A percentile compares a stretch with the other conserved stretches of the same genome.
Evolutionary conservation across 2,888 invertebrate genomes (phyloP).

Genomic region (Bibio marci): DNA sequence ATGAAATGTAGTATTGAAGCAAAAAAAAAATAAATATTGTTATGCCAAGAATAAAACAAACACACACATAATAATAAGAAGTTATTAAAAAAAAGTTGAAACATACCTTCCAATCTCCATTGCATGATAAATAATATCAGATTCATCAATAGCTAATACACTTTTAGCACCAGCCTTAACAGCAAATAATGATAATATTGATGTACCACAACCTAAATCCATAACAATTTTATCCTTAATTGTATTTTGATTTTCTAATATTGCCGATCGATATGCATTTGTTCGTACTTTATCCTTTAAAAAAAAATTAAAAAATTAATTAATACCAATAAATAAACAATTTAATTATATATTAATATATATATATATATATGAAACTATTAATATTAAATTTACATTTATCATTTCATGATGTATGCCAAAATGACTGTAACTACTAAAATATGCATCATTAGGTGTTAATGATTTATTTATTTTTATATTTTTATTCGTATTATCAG

Average conservation of each 20-base stretch:
- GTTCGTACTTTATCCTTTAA: conserved; percentile 65
- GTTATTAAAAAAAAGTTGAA: too few relatives aligned
- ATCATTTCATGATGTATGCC: conserved; percentile 92
- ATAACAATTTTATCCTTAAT: conserved; percentile 66
- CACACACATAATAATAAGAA: too few relatives aligned
- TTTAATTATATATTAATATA: conserved; percentile 6
- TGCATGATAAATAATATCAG: conserved; percentile 88
- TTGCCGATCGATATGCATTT: conserved; percentile 70
- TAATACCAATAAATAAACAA: conserved; percentile 1
- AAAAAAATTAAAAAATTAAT: conserved; percentile 8
- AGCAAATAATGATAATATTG: conserved; percentile 95
- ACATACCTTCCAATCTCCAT: conserved; percentile 76
- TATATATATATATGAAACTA: background rate
- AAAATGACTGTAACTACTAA: conserved; percentile 75
- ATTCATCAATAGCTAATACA: conserved; percentile 90
- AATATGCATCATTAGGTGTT: conserved; percentile 31
- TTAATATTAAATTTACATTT: conserved; percentile 34
- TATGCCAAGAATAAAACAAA: too few relatives aligned
- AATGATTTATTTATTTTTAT: too few relatives aligned
- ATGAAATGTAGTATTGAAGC: too few relatives aligned
- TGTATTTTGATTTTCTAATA: conserved; percentile 50
- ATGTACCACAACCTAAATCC: conserved; percentile 96
- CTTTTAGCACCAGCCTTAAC: conserved; percentile 82
- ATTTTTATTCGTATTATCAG: too few relatives aligned
- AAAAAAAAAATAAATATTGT: too few relatives aligned